Conservation (phyloP, 2,888 invertebrate species). For the Tenthredo distinguenda region DNA sequence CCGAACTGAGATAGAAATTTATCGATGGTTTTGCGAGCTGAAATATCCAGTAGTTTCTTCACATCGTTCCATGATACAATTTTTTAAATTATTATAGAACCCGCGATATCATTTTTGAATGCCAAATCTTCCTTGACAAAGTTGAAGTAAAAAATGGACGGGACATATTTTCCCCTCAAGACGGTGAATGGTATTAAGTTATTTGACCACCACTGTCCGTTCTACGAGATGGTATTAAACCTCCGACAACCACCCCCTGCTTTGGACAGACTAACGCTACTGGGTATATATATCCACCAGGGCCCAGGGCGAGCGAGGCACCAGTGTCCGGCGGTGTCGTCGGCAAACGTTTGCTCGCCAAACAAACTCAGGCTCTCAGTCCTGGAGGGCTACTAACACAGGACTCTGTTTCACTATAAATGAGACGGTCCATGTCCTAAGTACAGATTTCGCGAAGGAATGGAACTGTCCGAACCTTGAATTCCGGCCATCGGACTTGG, state of each 20-base stretch:
- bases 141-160: not conserved
- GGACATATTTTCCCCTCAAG: not conserved
- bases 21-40: conserved; percentile 73
- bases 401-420: conserved; percentile 73
- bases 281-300: conserved; percentile 59
- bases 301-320: conserved; percentile 69
- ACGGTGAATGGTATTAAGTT: conserved; percentile 61
- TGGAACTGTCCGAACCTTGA: conserved; percentile 64
- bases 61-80: not conserved
- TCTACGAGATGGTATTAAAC: conserved; percentile 76
- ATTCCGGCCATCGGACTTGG: not conserved
- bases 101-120: not conserved
- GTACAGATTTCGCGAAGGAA: conserved; percentile 63
- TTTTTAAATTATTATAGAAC: not conserved
- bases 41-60: not conserved
- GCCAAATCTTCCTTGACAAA: not conserved
- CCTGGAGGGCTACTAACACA: conserved; percentile 60
- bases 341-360: conserved; percentile 78
- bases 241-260: conserved; percentile 64
- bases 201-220: conserved; percentile 77
- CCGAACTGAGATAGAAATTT: conserved; percentile 63
- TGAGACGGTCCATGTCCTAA: conserved; percentile 70
- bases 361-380: conserved; percentile 73
- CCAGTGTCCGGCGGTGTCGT: conserved; percentile 77
- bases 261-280: conserved; percentile 71